Evolutionary conservation across 2,888 invertebrate species (phyloP).

Genomic region (Luffia ferchaultella): DNA sequence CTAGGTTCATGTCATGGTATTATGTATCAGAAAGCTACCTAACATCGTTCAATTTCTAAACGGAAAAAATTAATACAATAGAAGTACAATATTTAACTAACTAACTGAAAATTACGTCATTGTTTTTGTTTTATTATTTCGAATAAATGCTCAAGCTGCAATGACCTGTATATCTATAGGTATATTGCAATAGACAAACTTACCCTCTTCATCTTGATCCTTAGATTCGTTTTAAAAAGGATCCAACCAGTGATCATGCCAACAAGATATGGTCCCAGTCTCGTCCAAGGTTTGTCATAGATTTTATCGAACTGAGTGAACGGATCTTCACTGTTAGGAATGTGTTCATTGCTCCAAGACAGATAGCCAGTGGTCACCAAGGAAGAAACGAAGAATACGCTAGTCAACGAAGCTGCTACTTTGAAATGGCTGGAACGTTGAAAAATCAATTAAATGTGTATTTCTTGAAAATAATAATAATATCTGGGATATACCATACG

Average conservation of each 20-base stretch:
- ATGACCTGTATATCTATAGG: too few species aligned
- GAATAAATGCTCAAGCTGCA: too few species aligned
- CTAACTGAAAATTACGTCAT: too few species aligned
- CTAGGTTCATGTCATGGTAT: too few species aligned
- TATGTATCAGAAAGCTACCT: too few species aligned
- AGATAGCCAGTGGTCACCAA: conserved; percentile 83
- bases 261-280: conserved; percentile 83
- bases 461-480: too few species aligned
- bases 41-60: too few species aligned
- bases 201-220: conserved; percentile 77
- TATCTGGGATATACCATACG: too few species aligned
- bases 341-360: conserved; percentile 80
- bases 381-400: conserved; percentile 75
- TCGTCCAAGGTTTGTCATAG: conserved; percentile 90
- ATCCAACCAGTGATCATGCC: conserved; percentile 88
- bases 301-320: conserved; percentile 87
- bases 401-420: conserved; percentile 71
- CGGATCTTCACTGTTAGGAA: conserved; percentile 82
- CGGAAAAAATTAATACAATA: too few species aligned
- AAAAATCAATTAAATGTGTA: neutral
- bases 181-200: too few species aligned
- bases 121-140: too few species aligned
- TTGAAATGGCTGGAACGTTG: conserved; percentile 74
- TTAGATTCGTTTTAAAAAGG: conserved; percentile 82
- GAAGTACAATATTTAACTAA: too few species aligned